Base-by-base conservation (phyloP, 1,140 invertebrate genomes). In the Atopsyche davidsoni region DNA sequence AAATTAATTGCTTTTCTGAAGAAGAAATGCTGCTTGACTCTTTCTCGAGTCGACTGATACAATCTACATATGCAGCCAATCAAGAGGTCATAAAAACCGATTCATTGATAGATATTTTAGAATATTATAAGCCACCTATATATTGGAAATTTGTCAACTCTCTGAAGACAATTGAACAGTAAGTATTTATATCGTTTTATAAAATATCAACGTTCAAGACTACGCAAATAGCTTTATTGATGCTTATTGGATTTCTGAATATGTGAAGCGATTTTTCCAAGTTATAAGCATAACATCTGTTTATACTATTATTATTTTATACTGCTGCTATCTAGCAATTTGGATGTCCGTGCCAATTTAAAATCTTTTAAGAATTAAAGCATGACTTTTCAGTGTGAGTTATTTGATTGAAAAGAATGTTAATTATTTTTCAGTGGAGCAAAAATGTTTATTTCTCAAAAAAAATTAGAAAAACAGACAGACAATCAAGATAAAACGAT, bases 111-210 rank as follows among this genome's bases (percentile, higher is more conserved):
- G 85, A 6, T 68, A 81, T 7, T 62, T 91, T 1, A 92, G 87
- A 72, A 43, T 75, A 73, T 53, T 79, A 87, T 49, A 72, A 83
- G 24, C 92, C 88, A 0, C 81, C 84, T 0, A 62, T 82, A 3
- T 93, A 88, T 60, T 80, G 71, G 47, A 82, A 80, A 68, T 67
- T 93, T 1, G 73, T 71, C 7, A 70, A 76, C 47, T 78, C 86
- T 21, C 86, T 90, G 57, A 64, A 75, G 36, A 84, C 77, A 56
- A 83, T 93, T 69, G 87, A 89, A 75, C 75, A 77, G 87, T 89
- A 74, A 68, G 72, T 66, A n/a, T 31, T 40, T 42, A 25, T 55
- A 41, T 48, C 19, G 35, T 39, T 38, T 21, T 7, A 6, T 10
- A 10, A 22, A 43, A 43, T 9, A 7, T 18, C 9, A 10, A n/a